Evolutionary conservation across 2,797 vertebrate species (phyloP).

Genomic region (Moxostoma hubbsi): DNA sequence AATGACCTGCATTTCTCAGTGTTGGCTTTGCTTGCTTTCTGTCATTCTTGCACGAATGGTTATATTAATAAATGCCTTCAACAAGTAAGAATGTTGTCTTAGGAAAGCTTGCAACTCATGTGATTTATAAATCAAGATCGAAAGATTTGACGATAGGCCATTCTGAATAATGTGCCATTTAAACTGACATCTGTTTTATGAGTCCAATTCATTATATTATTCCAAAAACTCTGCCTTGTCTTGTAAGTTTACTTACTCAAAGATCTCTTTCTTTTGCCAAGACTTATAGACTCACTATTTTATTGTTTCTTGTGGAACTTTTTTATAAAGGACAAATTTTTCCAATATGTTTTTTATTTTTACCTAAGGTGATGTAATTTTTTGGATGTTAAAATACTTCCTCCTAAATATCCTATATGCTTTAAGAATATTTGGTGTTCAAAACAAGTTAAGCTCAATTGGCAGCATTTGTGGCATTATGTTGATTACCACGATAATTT

Average conservation of each 20-base stretch:
- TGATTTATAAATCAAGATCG: neutral
- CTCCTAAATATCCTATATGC: no score
- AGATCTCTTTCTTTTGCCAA: neutral
- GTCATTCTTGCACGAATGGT: constrained; percentile 1
- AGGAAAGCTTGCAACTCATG: neutral
- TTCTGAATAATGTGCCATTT: neutral
- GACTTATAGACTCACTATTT: neutral
- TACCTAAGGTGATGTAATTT: neutral
- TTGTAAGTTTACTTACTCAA: neutral
- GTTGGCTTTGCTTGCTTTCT: constrained; percentile 26
- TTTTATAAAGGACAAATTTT: neutral
- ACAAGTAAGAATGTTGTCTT: constrained; percentile 14
- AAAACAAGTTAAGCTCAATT: no score
- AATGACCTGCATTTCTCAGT: constrained; percentile 25
- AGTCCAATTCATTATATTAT: neutral
- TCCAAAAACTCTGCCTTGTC: neutral
- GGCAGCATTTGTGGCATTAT: no score
- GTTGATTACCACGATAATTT: no score
- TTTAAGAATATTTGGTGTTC: no score
- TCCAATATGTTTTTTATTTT: neutral
- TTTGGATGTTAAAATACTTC: neutral
- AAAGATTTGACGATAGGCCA: neutral
- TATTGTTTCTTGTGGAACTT: neutral
- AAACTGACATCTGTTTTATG: constrained; percentile 3
- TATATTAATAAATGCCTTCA: constrained; percentile 14